These are phyloP conservation scores for Lithosia quadra DNA, from an alignment of 2,888 invertebrate species.

Conservation along the genomic window DNA sequence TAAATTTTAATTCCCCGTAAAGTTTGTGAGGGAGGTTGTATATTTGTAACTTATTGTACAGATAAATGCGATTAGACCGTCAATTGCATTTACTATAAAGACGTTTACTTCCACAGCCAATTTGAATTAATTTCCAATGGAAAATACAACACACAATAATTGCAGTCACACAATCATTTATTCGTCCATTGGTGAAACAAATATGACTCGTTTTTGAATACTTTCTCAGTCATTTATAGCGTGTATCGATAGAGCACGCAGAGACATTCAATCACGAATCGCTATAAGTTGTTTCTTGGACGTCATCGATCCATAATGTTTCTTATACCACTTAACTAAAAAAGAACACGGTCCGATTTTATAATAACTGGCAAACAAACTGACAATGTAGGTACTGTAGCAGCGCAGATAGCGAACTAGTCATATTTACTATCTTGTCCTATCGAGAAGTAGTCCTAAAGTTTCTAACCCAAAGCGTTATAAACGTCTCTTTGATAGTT, in stretches of 20 bases:
- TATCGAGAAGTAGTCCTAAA: no score
- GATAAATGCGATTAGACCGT: no score
- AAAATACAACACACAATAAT: background rate
- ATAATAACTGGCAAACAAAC: no score
- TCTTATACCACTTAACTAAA: background rate
- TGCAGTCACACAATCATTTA: background rate
- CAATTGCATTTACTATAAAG: background rate
- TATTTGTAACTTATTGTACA: no score
- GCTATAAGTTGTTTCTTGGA: background rate
- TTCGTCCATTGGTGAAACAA: background rate
- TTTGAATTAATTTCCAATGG: no score
- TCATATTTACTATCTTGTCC: no score
- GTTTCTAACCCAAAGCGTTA: no score
- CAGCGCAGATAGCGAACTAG: no score
- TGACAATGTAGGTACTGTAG: no score
- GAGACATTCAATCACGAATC: slow-evolving; percentile 18
- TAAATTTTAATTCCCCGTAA: no score
- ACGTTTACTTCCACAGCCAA: background rate
- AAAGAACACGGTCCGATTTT: background rate
- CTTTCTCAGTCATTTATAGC: slow-evolving; percentile 7
- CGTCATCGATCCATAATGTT: background rate
- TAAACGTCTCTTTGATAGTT: no score
- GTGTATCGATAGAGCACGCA: slow-evolving; percentile 14
- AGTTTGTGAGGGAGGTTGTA: no score
- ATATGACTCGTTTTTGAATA: background rate